A percentile compares a stretch with the other conserved stretches of the same genome.
phyloP scores from a whole-genome alignment of 23 tunicate genomes.

The Phallusia fumigata region DNA sequence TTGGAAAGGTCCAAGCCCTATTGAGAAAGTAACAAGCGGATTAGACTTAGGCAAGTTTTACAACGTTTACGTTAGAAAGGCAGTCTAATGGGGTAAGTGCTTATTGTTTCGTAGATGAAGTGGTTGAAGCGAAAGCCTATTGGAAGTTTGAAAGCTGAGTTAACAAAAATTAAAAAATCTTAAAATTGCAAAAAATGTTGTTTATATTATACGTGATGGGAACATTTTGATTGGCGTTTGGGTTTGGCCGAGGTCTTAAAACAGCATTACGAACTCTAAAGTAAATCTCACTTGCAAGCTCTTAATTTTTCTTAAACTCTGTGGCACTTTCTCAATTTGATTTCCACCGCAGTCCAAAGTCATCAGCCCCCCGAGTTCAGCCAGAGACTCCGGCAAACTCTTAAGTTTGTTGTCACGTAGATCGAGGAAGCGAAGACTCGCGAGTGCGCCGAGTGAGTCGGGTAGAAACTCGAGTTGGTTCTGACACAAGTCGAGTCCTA shows the following conservation, averaged over 20 bases:
- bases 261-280: too few species aligned
- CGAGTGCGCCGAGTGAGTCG: conserved; percentile 38
- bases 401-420: conserved; percentile 61
- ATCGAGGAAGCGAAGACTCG: conserved; percentile 46
- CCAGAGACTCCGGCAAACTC: conserved; percentile 54
- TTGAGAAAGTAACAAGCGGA: neutral
- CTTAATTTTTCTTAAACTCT: conserved; percentile 23
- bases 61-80: too few species aligned
- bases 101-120: too few species aligned
- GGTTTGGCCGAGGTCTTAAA: too few species aligned
- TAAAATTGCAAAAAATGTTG: too few species aligned
- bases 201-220: too few species aligned
- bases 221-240: too few species aligned
- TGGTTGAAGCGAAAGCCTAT: too few species aligned
- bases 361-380: conserved; percentile 43
- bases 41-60: too few species aligned
- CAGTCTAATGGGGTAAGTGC: too few species aligned
- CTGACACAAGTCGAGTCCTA: conserved; percentile 37
- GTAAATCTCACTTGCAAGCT: neutral
- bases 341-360: conserved; percentile 73
- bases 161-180: too few species aligned
- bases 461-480: conserved; percentile 60
- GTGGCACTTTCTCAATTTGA: conserved; percentile 53
- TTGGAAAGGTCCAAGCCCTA: conserved; percentile 82
- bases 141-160: too few species aligned